A percentile compares a stretch with the other conserved stretches of the same genome.
Conservation (phyloP, 2,888 invertebrate genomes). For the Caenorhabditis macrosperma region DNA sequence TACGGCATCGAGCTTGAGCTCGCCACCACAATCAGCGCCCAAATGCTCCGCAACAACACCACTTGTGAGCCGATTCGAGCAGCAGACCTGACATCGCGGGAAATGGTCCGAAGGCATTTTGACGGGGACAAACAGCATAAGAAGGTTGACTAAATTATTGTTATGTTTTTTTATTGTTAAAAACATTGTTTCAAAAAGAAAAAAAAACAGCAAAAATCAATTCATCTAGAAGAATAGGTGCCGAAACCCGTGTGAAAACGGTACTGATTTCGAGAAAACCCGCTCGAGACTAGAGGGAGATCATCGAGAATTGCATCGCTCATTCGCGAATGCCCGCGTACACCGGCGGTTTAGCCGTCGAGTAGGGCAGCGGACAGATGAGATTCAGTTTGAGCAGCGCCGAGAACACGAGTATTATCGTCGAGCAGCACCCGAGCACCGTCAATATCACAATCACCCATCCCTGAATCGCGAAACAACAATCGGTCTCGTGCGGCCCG, state of each 20-base stretch:
- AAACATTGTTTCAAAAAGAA: no score
- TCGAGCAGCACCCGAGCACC: conserved; percentile 56
- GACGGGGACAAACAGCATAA: conserved; percentile 25
- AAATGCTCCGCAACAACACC: conserved; percentile 71
- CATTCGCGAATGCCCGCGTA: conserved; percentile 44
- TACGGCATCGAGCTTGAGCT: conserved; percentile 79
- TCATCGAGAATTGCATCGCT: conserved; percentile 3
- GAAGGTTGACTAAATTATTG: not conserved
- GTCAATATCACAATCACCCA: conserved; percentile 69
- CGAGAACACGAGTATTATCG: conserved; percentile 56
- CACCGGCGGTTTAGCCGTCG: conserved; percentile 17
- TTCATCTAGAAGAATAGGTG: not conserved
- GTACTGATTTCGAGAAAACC: not conserved
- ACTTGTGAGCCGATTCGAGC: conserved; percentile 80
- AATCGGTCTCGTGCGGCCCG: conserved; percentile 73
- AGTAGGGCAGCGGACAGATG: conserved; percentile 49
- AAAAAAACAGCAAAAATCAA: not conserved
- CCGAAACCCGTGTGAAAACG: no score
- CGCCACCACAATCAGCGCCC: conserved; percentile 76
- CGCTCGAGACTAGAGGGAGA: no score
- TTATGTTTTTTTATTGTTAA: no score
- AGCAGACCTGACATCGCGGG: conserved; percentile 67
- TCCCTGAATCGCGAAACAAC: conserved; percentile 78
- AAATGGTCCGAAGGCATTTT: conserved; percentile 55
- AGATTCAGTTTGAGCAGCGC: conserved; percentile 59